Conservation (phyloP, 2,113 vertebrate species). For the Ochotona princeps region DNA sequence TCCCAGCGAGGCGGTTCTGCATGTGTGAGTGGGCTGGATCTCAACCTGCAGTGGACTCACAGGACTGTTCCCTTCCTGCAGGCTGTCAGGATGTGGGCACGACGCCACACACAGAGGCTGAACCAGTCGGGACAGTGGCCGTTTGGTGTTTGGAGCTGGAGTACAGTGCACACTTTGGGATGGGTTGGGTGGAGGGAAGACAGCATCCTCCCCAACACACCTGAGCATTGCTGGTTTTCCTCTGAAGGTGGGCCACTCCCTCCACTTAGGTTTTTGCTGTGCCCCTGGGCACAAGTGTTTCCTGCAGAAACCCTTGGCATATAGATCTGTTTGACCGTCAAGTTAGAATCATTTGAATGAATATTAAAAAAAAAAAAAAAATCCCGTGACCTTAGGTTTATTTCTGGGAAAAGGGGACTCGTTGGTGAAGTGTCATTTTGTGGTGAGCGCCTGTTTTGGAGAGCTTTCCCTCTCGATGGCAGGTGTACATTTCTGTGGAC, state of each 20-base stretch:
- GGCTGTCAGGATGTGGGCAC: fast-evolving
- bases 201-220: too few relatives aligned
- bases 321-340: background rate
- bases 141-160: background rate
- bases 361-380: background rate
- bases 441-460: background rate
- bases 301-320: background rate
- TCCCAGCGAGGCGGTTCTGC: background rate
- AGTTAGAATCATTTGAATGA: background rate
- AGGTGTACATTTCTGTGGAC: background rate
- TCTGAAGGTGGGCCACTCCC: background rate
- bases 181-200: background rate
- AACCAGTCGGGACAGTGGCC: fast-evolving
- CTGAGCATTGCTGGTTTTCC: background rate
- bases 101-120: background rate
- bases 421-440: background rate
- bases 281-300: background rate
- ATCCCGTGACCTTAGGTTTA: background rate
- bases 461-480: background rate
- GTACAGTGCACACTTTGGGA: background rate
- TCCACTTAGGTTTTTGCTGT: background rate
- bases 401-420: slow-evolving; percentile 44
- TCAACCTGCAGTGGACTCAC: background rate
- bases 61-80: background rate
- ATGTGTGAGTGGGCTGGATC: background rate